Evolutionary conservation across 2,888 invertebrate genomes (phyloP), one percentile per base, ranked within the genome.

Genomic region (Mylabris sibirica): DNA sequence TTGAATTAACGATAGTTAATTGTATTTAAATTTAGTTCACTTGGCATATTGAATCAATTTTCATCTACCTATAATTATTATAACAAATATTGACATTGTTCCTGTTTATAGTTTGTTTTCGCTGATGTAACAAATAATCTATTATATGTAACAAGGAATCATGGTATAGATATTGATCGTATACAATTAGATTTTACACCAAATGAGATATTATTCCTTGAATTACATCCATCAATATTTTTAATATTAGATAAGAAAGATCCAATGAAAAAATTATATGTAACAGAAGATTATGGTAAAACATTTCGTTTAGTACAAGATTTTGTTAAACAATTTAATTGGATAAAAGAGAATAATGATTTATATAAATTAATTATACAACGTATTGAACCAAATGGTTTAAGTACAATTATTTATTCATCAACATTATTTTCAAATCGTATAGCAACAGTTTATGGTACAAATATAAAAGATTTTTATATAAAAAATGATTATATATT

Each of bases 401-500:
- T 79, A 71, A 89, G 83, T 80, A 88, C 85, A 3, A 86, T 91
- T 14, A 78, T 90, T 9, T 85, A 82, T 70, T 82, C 83, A 2
- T 77, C 72, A 64, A 77, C 75, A 71, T 74, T 82, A 62, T 81
- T 81, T 30, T 74, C 75, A 63, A 77, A 72, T 49, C 76, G 77
- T 61, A 73, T 76, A n/a, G 74, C 77, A 22, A 76, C 78, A 38
- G 76, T 81, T 65, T 79, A 80, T 57, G 79, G 81, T 4, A 87
- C 88, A 20, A 89, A 91, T 74, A 92, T 94, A 1, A 90, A 92
- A 78, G 94, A 96, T 81, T 94, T 96, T 83, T 92, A 93, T 80
- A 89, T 95, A 38, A 92, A 91, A 80, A 93, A 92, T 17, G 93
- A 94, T 77, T 96, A 92, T 83, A 91, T 95, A 89, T 96, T 97